phyloP scores from a whole-genome alignment of 2,888 invertebrate species.

The Lymantria dispar region DNA sequence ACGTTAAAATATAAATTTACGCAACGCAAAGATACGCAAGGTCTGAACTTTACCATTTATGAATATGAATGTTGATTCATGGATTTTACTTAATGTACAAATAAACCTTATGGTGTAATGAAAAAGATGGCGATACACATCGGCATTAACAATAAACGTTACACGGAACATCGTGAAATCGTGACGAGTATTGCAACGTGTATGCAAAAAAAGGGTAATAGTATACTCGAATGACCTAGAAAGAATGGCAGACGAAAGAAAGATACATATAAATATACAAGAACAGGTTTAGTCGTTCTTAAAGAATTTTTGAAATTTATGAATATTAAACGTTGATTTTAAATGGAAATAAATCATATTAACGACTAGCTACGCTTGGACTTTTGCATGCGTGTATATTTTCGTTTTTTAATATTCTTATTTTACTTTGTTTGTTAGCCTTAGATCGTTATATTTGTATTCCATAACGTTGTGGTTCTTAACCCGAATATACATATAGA shows the following conservation, averaged over 20 bases:
- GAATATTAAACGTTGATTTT: no score
- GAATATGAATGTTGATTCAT: conserved; percentile 21
- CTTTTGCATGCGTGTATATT: no score
- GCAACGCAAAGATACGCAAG: conserved; percentile 34
- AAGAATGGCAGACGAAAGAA: not conserved
- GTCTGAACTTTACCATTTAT: conserved; percentile 37
- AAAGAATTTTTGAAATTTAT: no score
- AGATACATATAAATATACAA: no score
- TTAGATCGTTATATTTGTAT: no score
- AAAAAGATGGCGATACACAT: conserved; percentile 18
- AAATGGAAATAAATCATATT: no score
- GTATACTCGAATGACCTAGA: conserved; percentile 25
- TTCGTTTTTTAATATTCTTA: no score
- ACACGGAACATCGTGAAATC: conserved; percentile 26
- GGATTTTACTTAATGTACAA: conserved; percentile 24
- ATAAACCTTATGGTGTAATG: conserved; percentile 23
- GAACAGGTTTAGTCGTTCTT: no score
- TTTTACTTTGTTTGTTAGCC: no score
- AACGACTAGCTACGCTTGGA: no score
- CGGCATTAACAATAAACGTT: conserved; percentile 21
- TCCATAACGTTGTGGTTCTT: no score
- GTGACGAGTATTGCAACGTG: conserved; percentile 18
- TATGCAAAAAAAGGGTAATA: conserved; percentile 17
- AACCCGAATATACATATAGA: no score
- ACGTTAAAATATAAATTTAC: conserved; percentile 27